Conservation (phyloP, 2,797 vertebrate genomes). For the Lindbergichthys nudifrons region DNA sequence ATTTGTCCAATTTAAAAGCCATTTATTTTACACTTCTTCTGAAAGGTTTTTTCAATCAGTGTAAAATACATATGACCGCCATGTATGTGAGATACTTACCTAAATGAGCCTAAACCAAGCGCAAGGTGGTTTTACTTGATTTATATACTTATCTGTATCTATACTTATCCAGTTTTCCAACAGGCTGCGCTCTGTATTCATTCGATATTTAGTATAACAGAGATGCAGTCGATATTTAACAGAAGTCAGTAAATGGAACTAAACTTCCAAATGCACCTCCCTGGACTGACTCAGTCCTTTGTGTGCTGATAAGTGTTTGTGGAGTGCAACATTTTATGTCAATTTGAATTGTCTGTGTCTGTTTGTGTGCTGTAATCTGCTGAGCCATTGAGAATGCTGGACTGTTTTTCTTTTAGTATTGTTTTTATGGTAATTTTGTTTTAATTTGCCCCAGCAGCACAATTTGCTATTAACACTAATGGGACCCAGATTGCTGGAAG, state of each 20-base stretch:
- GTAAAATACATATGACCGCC: no score
- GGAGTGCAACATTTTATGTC: not conserved
- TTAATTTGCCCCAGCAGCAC: constrained; percentile 33
- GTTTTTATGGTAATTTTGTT: constrained; percentile 36
- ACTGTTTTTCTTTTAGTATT: constrained; percentile 15
- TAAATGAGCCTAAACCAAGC: no score
- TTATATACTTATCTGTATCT: constrained; percentile 1
- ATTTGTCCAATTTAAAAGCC: no score
- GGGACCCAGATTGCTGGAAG: constrained; percentile 18
- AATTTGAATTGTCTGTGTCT: not conserved
- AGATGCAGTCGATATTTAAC: not conserved
- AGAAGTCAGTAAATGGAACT: not conserved
- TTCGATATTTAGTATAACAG: not conserved
- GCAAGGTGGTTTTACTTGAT: not conserved
- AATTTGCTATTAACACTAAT: constrained; percentile 27
- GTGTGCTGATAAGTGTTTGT: constrained; percentile 8
- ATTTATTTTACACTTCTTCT: no score
- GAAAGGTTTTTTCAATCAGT: no score
- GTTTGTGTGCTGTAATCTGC: constrained; percentile 10
- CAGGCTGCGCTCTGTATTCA: constrained; percentile 2
- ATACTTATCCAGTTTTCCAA: not conserved
- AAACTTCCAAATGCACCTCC: constrained; percentile 10
- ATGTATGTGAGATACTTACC: no score
- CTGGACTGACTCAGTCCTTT: not conserved
- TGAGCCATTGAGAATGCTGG: constrained; percentile 33